A percentile compares a stretch with the other conserved stretches of the same genome.
Evolutionary conservation across 1,140 invertebrate species (phyloP).

Genomic region (Anagrus nilaparvatae): DNA sequence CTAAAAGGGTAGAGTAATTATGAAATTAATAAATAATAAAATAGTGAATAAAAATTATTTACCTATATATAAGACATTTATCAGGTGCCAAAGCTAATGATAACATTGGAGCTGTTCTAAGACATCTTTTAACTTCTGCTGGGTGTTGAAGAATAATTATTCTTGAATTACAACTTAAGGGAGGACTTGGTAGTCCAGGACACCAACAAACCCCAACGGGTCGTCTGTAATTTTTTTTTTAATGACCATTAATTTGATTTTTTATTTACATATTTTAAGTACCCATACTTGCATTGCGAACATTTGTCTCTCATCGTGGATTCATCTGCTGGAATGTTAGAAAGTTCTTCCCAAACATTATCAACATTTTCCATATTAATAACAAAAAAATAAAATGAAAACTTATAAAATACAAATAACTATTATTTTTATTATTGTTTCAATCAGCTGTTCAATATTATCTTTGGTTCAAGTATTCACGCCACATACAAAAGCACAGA

Average conservation of each 20-base stretch:
- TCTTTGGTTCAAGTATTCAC: not conserved
- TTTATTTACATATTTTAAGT: not conserved
- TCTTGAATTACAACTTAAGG: conserved; percentile 53
- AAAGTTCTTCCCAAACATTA: conserved; percentile 55
- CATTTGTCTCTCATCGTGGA: conserved; percentile 59
- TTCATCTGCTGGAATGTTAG: conserved; percentile 61
- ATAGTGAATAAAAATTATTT: not conserved
- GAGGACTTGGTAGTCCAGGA: conserved; percentile 59
- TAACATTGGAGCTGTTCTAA: conserved; percentile 84
- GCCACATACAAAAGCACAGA: no score
- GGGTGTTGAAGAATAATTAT: conserved; percentile 85
- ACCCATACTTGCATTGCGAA: conserved; percentile 52
- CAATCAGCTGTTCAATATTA: not conserved
- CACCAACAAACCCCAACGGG: conserved; percentile 86
- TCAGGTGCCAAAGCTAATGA: conserved; percentile 58
- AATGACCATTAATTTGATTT: conserved; percentile 13
- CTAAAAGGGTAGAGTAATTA: conserved; percentile 40
- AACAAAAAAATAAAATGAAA: no score
- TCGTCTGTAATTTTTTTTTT: conserved; percentile 49
- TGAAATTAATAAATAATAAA: not conserved
- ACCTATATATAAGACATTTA: conserved; percentile 55
- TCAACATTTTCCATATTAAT: conserved; percentile 36
- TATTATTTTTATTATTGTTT: no score
- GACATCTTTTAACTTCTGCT: conserved; percentile 79
- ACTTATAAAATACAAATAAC: no score